Evolutionary conservation across 1,140 invertebrate species (phyloP), one percentile per base, ranked within the genome.

Genomic region (Pissodes strobi): DNA sequence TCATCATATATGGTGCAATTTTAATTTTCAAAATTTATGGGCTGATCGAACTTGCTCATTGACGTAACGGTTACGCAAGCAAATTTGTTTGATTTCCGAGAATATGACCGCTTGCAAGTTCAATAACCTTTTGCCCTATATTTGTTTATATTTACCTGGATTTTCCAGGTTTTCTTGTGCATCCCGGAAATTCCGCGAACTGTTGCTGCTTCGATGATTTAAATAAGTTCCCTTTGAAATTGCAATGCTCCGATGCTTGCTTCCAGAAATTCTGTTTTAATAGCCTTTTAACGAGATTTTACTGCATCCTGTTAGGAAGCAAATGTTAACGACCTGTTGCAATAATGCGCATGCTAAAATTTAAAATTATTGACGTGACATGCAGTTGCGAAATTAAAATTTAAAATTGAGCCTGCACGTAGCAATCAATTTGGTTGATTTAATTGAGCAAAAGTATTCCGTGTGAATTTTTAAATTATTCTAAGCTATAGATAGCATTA

Each of bases 311-410:
- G 17, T 43, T 48, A 17, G 57, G 15, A 10, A 41, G 48, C 49
- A 62, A 56, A 64, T 64, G 53, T 56, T 46, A 64, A 64, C 61
- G 56, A 66, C 57, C 57, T 60, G 45, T 60, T 66, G 62, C 37
- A 43, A 39, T 21, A 34, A 25, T 51, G 55, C 45, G 63, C 56
- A 59, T 59, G 43, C 41, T 34, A 19, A 21, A n/a, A 19, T 27
- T 25, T 56, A 10, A 2, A 27, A 41, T 1, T 56, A 56, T 56
- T 25, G 53, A 56, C 22, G 53, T n/a, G n/a, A n/a, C n/a, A n/a
- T n/a, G n/a, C n/a, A n/a, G n/a, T n/a, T n/a, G n/a, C n/a, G n/a
- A n/a, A n/a, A n/a, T n/a, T n/a, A n/a, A n/a, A n/a, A n/a, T n/a
- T n/a, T n/a, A n/a, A n/a, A n/a, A n/a, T n/a, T n/a, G n/a, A n/a